A percentile compares a stretch with the other conserved stretches of the same genome.
Conservation (phyloP, 2,888 invertebrate species). For the Zonitis immaculata region DNA sequence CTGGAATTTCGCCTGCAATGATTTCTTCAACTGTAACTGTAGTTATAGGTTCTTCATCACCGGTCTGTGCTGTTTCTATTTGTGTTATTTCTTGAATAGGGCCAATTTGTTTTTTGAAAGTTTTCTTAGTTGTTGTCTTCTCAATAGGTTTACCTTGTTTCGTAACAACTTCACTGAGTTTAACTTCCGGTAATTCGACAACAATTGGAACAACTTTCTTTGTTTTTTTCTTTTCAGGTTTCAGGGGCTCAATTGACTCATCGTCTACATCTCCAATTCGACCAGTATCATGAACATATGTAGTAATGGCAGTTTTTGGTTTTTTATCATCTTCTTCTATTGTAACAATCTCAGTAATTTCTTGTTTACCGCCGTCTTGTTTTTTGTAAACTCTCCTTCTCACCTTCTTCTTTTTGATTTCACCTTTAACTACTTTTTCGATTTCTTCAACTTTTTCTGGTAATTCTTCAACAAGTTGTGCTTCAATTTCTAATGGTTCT, state of each 20-base stretch:
- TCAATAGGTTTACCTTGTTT: conserved; percentile 29
- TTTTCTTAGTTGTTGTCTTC: conserved; percentile 40
- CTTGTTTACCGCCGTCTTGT: conserved; percentile 46
- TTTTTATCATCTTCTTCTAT: conserved; percentile 45
- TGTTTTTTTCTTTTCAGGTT: conserved; percentile 24
- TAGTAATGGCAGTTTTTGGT: conserved; percentile 43
- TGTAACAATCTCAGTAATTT: conserved; percentile 50
- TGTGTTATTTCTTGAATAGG: conserved; percentile 41
- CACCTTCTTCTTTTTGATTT: conserved; percentile 23
- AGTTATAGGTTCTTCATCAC: conserved; percentile 28
- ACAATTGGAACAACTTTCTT: conserved; percentile 31
- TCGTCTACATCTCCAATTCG: conserved; percentile 23
- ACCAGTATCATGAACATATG: conserved; percentile 19
- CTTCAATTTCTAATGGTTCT: conserved; percentile 37
- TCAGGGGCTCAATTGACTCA: conserved; percentile 18
- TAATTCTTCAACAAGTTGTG: conserved; percentile 25
- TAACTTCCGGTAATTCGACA: conserved; percentile 46
- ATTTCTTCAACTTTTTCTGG: conserved; percentile 28
- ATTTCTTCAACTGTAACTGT: conserved; percentile 29
- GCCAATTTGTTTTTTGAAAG: conserved; percentile 45
- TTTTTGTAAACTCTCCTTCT: conserved; percentile 29
- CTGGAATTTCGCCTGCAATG: conserved; percentile 28
- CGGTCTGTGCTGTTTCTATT: conserved; percentile 34
- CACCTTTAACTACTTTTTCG: conserved; percentile 18
- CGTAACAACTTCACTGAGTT: conserved; percentile 33